Base-by-base conservation (phyloP, 1,140 invertebrate genomes). In the Teleopsis dalmanni region DNA sequence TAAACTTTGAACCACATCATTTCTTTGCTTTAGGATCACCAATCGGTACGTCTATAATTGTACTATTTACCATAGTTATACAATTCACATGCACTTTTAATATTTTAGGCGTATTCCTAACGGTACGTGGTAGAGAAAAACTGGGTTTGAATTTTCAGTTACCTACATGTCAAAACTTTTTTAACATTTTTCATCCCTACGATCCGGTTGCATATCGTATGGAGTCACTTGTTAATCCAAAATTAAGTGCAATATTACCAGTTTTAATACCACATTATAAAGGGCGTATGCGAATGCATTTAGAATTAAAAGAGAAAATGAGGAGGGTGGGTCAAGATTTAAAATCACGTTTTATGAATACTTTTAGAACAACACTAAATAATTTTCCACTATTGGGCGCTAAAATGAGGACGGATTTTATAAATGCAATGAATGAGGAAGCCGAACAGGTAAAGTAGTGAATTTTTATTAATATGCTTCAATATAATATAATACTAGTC, bases 141-240 rank as follows among this genome's bases (percentile, higher is more conserved):
- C 76, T 97, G 1, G 91, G 89, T 1, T 77, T 85, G 51, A 79
- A 94, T 36, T 95, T 91, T 61, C 73, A 74, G 27, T 71, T 98
- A 41, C 95, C 94, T 1, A 96, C 92, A 0, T 97, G 94, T 75
- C 81, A 83, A 9, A 78, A 81, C 14, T 93, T 95, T 71, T 96
- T 91, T 73, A 97, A 98, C 62, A 95, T 98, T 51, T 98, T 97
- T 70, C 95, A 98, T 77, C 95, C 95, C 2, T 95, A 88, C 72
- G 91, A 96, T 75, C 92, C 92, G 6, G 88, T 96, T 21, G 94
- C 95, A 1, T 98, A 96, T 67, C 72, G 94, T 55, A 81, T 98
- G 26, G 95, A 98, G 71, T 86, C 93, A 0, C 74, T 98, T 16
- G 85, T 98, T 38, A 87, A 90, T 73, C 78, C 85, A 0, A 76